Evolutionary conservation across 2,888 invertebrate genomes (phyloP), one percentile per base, ranked within the genome.

Genomic region (Pharmacophagus antenor): DNA sequence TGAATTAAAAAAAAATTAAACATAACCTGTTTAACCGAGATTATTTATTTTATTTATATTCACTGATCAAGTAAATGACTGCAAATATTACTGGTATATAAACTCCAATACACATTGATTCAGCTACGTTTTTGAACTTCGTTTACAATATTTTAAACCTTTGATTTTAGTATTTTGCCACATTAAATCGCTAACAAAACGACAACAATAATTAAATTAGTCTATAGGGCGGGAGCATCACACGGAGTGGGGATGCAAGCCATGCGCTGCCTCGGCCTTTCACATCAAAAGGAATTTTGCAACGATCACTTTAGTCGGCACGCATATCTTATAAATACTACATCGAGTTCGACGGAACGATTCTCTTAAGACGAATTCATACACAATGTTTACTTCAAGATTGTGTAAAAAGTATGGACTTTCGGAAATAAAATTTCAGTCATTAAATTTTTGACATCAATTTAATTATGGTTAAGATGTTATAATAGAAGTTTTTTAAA

Each of bases 311-410:
- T 54, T 15, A 54, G 27, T 44, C 44, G 22, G 51, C 46, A 58
- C 58, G 50, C 25, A 50, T 44, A 42, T 47, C 42, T 49, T 42
- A 56, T 23, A 8, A 41, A 37, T n/a, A 52, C 58, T 54, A 21
- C 25, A 27, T 58, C 48, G 58, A 58, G 48, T 48, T 47, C 58
- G 58, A 54, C 58, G 41, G 58, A 58, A 58, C 27, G 20, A 2
- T 42, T 47, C 37, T 4, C 4, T 15, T 37, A 37, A 37, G n/a
- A 37, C 6, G 0, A 27, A 27, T 37, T 3, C 5, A 37, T n/a
- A 15, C 4, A 2, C 5, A n/a, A n/a, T n/a, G n/a, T n/a, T 31
- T 31, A 5, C n/a, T 37, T 37, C 8, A 27, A 27, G 27, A 27
- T 37, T 37, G 15, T 37, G 6, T 15, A 1, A 37, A n/a, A 8